phyloP scores from a whole-genome alignment of 1,140 invertebrate genomes.

The Aphidius ervi region DNA sequence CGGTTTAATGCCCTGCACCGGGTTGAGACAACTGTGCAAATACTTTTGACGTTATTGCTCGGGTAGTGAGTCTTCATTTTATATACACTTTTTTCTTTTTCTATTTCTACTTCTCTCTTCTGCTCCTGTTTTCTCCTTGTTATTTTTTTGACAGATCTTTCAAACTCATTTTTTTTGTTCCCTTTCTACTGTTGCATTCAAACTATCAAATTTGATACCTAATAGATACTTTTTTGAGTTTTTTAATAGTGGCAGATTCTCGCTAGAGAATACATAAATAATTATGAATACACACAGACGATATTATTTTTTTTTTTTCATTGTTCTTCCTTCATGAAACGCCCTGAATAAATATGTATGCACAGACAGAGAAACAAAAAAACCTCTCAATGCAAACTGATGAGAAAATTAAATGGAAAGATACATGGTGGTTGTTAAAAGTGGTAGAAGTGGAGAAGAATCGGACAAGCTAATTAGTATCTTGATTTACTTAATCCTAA shows the following conservation, averaged over 20 bases:
- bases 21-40: conserved; percentile 44
- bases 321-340: too few relatives aligned
- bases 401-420: conserved; percentile 45
- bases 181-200: too few relatives aligned
- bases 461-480: conserved; percentile 52
- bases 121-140: not conserved
- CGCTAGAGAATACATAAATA: too few relatives aligned
- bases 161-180: not conserved
- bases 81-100: not conserved
- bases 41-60: conserved; percentile 45
- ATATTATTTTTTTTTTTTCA: too few relatives aligned
- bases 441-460: conserved; percentile 25
- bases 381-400: conserved; percentile 36
- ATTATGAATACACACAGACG: too few relatives aligned
- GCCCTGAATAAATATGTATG: conserved; percentile 18
- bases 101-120: not conserved
- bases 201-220: too few relatives aligned
- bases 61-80: conserved; percentile 1
- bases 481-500: conserved; percentile 58
- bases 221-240: too few relatives aligned
- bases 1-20: conserved; percentile 41
- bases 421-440: conserved; percentile 16
- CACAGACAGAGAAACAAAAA: not conserved
- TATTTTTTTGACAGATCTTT: not conserved
- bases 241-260: too few relatives aligned